Percentiles rank a stretch among this genome's conserved stretches.
Evolutionary conservation across 2,113 vertebrate species (phyloP).

Genomic region (Sitta europaea): DNA sequence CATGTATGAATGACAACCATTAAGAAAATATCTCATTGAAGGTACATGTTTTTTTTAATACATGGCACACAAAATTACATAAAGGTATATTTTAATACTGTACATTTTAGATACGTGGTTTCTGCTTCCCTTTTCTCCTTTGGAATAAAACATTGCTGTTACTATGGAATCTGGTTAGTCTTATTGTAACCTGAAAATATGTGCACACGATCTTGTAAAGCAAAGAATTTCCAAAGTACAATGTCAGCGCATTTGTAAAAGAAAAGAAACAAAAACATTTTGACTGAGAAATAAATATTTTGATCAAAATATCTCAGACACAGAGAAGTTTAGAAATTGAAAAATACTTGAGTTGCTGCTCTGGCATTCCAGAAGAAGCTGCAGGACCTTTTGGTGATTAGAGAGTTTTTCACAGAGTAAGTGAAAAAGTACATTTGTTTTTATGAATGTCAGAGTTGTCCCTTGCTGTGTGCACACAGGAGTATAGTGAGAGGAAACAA

Average conservation of each 20-base stretch:
- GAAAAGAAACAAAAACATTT: neutral
- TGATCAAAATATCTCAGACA: neutral
- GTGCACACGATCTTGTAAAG: neutral
- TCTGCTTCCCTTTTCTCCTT: neutral
- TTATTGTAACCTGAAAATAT: neutral
- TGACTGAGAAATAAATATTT: neutral
- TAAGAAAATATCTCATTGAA: neutral
- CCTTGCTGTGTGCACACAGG: neutral
- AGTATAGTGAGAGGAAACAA: neutral
- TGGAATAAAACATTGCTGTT: neutral
- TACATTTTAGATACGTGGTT: neutral
- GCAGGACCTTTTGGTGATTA: neutral
- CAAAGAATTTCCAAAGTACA: neutral
- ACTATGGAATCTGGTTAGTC: neutral
- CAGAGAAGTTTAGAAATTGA: neutral
- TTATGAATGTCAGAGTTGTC: neutral
- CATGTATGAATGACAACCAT: rapidly evolving
- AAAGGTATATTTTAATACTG: neutral
- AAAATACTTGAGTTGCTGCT: neutral
- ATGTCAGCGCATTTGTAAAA: neutral
- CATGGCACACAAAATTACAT: neutral
- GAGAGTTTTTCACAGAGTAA: neutral
- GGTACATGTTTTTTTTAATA: neutral
- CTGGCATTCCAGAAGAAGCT: neutral
- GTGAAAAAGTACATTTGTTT: neutral